A percentile compares a stretch with the other conserved stretches of the same genome.
Conservation (phyloP, 2,797 vertebrate species). For the Yasuhikotakia modesta region DNA sequence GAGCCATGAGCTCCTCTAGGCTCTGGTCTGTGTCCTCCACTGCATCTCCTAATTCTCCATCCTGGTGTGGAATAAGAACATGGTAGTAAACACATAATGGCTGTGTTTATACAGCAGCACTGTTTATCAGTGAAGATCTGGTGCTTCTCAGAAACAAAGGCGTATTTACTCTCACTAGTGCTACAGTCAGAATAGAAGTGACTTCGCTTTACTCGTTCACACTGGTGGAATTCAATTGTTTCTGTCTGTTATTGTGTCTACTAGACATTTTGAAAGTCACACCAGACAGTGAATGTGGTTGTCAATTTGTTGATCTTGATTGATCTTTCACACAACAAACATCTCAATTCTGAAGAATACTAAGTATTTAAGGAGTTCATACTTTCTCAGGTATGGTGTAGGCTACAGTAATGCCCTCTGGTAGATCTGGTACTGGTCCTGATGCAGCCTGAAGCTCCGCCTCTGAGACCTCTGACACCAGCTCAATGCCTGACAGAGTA, state of each 20-base stretch:
- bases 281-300: too few species aligned
- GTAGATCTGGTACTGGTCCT: slow-evolving; percentile 84
- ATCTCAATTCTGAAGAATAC: not conserved
- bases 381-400: slow-evolving; percentile 93
- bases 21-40: slow-evolving; percentile 89
- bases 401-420: slow-evolving; percentile 93
- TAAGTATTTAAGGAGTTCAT: not conserved
- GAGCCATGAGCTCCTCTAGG: slow-evolving; percentile 94
- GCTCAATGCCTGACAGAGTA: slow-evolving; percentile 84
- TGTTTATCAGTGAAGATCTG: not conserved
- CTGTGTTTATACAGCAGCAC: not conserved
- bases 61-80: slow-evolving; percentile 11
- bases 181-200: too few species aligned
- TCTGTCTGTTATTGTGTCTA: too few species aligned
- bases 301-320: not conserved
- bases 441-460: slow-evolving; percentile 86
- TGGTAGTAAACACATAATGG: not conserved
- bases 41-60: slow-evolving; percentile 67
- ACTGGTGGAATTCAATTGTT: too few species aligned
- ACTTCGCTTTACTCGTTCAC: not conserved
- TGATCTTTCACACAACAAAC: not conserved
- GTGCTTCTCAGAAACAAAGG: not conserved
- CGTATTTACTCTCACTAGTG: not conserved
- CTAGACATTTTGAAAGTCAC: too few species aligned
- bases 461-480: slow-evolving; percentile 90